Conservation (phyloP, 2,888 invertebrate genomes). For the Didymodactylos carnosus region DNA sequence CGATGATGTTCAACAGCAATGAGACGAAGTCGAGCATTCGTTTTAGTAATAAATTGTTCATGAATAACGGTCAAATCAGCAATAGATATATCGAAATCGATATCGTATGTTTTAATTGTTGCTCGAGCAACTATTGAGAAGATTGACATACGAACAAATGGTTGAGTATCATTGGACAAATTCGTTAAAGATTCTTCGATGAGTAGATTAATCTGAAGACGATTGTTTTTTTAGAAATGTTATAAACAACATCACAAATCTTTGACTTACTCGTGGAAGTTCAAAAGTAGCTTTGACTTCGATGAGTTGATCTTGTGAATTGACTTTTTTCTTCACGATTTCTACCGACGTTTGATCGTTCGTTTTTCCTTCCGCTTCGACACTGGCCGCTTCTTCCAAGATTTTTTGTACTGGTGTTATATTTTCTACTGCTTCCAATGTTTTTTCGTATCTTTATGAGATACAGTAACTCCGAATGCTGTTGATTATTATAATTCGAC, state of each 20-base stretch:
- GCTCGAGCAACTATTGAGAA: neutral
- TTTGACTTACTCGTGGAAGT: slow-evolving; percentile 14
- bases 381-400: slow-evolving; percentile 25
- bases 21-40: neutral
- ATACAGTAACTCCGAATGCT: neutral
- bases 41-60: neutral
- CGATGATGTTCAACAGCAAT: neutral
- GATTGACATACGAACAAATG: neutral
- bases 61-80: neutral
- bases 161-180: slow-evolving; percentile 24
- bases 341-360: too few species aligned
- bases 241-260: slow-evolving; percentile 15
- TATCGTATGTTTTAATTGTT: neutral
- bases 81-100: neutral
- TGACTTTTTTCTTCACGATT: too few species aligned
- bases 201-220: neutral
- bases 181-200: neutral
- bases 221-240: too few species aligned
- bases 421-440: neutral
- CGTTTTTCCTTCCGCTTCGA: slow-evolving; percentile 15
- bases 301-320: neutral
- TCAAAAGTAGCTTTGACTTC: neutral
- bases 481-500: neutral
- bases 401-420: neutral
- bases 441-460: neutral